Percentiles rank a stretch among this genome's conserved stretches.
phyloP scores from a whole-genome alignment of 2,888 invertebrate species.

The Agonopterix arenella region DNA sequence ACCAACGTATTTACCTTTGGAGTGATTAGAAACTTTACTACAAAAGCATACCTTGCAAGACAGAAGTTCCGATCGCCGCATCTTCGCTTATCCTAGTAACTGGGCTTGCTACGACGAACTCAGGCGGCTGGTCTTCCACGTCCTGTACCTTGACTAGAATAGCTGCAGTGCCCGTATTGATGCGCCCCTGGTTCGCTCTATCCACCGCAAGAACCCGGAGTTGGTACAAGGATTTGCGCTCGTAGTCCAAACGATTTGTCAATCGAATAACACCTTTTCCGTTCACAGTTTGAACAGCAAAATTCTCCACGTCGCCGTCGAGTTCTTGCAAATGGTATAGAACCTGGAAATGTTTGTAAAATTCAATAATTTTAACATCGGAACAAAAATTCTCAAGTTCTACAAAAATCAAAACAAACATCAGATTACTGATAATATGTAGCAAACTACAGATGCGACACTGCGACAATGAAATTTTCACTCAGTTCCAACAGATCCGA shows the following conservation, averaged over 20 bases:
- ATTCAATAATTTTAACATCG: background rate
- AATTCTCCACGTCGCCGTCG: slow-evolving; percentile 85
- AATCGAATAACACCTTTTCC: slow-evolving; percentile 91
- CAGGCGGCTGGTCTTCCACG: slow-evolving; percentile 94
- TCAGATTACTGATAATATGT: no score
- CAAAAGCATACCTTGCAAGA: slow-evolving; percentile 81
- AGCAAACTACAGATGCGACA: no score
- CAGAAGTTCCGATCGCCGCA: slow-evolving; percentile 87
- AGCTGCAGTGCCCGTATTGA: slow-evolving; percentile 94
- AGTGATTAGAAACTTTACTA: no score
- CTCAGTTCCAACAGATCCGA: no score
- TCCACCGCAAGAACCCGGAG: slow-evolving; percentile 89
- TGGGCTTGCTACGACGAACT: slow-evolving; percentile 90
- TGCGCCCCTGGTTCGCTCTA: slow-evolving; percentile 86
- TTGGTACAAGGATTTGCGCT: slow-evolving; percentile 91
- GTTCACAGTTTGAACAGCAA: slow-evolving; percentile 88
- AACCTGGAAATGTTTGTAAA: slow-evolving; percentile 65
- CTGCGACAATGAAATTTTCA: no score
- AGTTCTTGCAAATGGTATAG: slow-evolving; percentile 90
- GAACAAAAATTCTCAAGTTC: no score
- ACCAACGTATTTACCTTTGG: no score
- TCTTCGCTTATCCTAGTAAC: slow-evolving; percentile 94
- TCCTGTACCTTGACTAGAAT: slow-evolving; percentile 89
- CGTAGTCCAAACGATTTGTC: slow-evolving; percentile 88
- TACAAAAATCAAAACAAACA: no score